Percentiles rank a stretch among this genome's conserved stretches.
These are phyloP conservation scores for Habrosyne pyritoides DNA, from an alignment of 2,888 invertebrate genomes.

Conservation along the genomic window DNA sequence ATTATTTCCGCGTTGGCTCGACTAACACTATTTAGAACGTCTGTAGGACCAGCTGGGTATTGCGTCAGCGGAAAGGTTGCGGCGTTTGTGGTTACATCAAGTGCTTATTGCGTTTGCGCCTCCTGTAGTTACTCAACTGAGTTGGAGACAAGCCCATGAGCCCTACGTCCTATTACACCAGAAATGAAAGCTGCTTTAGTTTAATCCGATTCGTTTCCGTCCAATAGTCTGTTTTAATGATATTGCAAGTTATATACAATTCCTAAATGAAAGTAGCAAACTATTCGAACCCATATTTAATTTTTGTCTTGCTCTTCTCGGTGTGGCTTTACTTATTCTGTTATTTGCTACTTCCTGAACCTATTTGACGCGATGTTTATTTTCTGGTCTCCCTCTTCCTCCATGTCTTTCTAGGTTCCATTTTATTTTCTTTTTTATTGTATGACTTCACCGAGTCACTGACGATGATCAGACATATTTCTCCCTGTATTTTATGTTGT, in stretches of 20 bases:
- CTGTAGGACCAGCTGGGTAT: constrained; percentile 57
- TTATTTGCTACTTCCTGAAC: too few species aligned
- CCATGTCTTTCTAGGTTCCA: too few species aligned
- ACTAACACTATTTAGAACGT: constrained; percentile 64
- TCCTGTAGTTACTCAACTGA: constrained; percentile 62
- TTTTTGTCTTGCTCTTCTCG: too few species aligned
- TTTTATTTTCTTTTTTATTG: too few species aligned
- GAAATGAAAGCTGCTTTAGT: constrained; percentile 11
- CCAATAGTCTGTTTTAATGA: background rate
- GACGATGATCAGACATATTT: too few species aligned
- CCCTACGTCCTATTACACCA: constrained; percentile 35
- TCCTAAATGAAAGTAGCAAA: too few species aligned
- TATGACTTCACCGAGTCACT: too few species aligned
- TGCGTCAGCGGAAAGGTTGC: constrained; percentile 79
- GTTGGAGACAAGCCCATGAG: constrained; percentile 42
- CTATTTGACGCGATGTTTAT: too few species aligned
- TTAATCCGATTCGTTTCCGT: constrained; percentile 6
- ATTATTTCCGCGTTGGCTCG: constrained; percentile 69
- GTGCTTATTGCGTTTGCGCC: constrained; percentile 57
- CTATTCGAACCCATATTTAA: too few species aligned
- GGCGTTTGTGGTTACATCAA: constrained; percentile 72
- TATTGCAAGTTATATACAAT: background rate
- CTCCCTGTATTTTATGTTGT: too few species aligned
- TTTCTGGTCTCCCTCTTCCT: too few species aligned
- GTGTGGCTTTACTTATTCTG: too few species aligned